These are phyloP conservation scores for Melanostigma gelatinosum DNA, from an alignment of 2,113 vertebrate genomes.

Conservation along the genomic window DNA sequence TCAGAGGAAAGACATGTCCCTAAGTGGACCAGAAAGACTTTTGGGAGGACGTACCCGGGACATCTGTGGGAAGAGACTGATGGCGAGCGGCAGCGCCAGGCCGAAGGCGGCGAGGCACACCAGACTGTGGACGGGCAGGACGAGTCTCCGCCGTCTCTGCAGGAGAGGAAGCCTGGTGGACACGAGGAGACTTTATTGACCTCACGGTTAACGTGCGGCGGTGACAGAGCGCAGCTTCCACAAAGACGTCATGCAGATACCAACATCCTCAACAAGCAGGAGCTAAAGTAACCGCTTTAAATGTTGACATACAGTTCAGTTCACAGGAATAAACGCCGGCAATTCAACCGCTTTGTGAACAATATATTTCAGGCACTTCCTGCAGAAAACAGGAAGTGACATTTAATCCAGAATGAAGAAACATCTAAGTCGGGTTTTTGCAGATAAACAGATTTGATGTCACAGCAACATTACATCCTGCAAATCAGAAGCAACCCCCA, in stretches of 20 bases:
- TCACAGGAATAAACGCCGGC: background rate
- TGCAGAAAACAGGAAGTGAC: slow-evolving; percentile 1
- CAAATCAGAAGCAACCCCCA: background rate
- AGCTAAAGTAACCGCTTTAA: background rate
- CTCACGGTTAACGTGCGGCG: background rate
- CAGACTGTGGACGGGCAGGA: slow-evolving; percentile 91
- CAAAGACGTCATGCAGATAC: background rate
- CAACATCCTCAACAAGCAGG: background rate
- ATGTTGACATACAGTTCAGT: background rate
- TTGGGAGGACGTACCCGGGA: slow-evolving; percentile 85
- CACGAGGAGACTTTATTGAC: background rate
- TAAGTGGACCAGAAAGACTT: background rate
- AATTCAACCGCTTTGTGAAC: background rate
- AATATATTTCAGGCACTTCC: background rate
- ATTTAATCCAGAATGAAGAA: background rate
- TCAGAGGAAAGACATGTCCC: background rate
- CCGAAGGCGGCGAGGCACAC: slow-evolving; percentile 93
- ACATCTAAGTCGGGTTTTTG: background rate
- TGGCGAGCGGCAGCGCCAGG: slow-evolving; percentile 93
- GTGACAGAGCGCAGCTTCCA: background rate
- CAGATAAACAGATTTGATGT: background rate
- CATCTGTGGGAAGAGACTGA: slow-evolving; percentile 97
- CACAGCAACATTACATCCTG: background rate
- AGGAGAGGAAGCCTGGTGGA: slow-evolving; percentile 86
- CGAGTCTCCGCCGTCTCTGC: slow-evolving; percentile 83